Evolutionary conservation across 2,113 vertebrate species (phyloP), one percentile per base, ranked within the genome.

Genomic region (Silurus glanis): DNA sequence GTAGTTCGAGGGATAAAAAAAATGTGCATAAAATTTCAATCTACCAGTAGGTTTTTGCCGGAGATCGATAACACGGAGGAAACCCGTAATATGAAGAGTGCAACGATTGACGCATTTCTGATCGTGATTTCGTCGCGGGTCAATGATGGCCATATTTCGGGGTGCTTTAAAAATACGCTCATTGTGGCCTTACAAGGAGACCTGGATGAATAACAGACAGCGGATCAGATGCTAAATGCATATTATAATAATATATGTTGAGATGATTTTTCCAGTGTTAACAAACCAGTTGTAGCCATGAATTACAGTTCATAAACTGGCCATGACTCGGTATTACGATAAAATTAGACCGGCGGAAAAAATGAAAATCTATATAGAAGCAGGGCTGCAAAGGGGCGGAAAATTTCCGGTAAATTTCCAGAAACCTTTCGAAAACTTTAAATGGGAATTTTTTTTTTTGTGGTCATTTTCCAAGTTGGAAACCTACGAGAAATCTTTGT

Each of bases 151-250:
- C 23, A 59, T 84, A 25, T 76, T 25, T 62, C 37, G 19, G 28
- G 51, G 59, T 49, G 17, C 51, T 55, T 69, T 55, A 12, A 83
- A 16, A 71, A 83, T 28, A 83, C 14, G 4, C 55, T 5, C 49
- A 37, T 51, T 83, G 61, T 83, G 62, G 62, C 61, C 62, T 61
- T 58, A 59, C 16, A 80, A 17, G 53, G 76, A 79, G 78, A 80
- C 56, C 51, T 14, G 45, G 17, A 59, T 17, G 9, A 28, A 6
- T 3, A 79, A 10, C 5, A 59, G 37, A 37, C 37, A 80, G 9
- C 55, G 45, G 5, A 78, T 13, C 51, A 45, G 9, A 80, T 59
- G 16, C 25, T 80, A 80, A 10, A 76, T n/a, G 37, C 37, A 37
- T 37, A 37, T 37, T 37, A 76, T 8, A 55, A 53, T 25, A 6